Evolutionary conservation across 1,140 invertebrate genomes (phyloP).

Genomic region (Whitmania pigra): DNA sequence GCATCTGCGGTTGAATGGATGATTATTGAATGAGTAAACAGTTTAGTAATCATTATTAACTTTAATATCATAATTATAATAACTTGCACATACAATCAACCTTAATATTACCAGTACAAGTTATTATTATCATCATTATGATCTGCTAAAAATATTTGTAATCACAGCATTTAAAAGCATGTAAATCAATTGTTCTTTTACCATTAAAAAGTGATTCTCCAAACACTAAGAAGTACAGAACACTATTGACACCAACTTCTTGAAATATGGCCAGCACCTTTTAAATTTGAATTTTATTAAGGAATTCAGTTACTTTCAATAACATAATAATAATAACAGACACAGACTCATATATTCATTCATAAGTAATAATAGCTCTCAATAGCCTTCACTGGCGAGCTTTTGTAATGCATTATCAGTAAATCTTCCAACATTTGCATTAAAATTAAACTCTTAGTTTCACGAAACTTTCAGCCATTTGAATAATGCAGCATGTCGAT

Average conservation of each 20-base stretch:
- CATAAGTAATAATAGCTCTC: too few relatives aligned
- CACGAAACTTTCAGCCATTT: background rate
- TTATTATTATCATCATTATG: background rate
- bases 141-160: background rate
- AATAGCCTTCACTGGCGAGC: too few relatives aligned
- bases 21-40: constrained; percentile 14
- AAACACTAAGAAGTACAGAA: constrained; percentile 95
- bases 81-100: background rate
- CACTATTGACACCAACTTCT: constrained; percentile 93
- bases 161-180: background rate
- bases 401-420: too few relatives aligned
- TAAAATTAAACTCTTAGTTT: background rate
- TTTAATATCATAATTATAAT: background rate
- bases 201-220: constrained; percentile 88
- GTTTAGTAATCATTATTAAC: background rate
- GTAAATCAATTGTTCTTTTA: constrained; percentile 22
- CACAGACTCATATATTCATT: too few relatives aligned
- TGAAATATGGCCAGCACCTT: constrained; percentile 85
- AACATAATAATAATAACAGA: too few relatives aligned
- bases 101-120: too few relatives aligned
- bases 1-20: constrained; percentile 34
- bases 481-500: background rate
- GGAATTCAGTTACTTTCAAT: background rate
- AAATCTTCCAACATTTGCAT: too few relatives aligned
- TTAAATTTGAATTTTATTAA: background rate